phyloP scores from a whole-genome alignment of 2,113 vertebrate genomes.

The Vidua chalybeata region DNA sequence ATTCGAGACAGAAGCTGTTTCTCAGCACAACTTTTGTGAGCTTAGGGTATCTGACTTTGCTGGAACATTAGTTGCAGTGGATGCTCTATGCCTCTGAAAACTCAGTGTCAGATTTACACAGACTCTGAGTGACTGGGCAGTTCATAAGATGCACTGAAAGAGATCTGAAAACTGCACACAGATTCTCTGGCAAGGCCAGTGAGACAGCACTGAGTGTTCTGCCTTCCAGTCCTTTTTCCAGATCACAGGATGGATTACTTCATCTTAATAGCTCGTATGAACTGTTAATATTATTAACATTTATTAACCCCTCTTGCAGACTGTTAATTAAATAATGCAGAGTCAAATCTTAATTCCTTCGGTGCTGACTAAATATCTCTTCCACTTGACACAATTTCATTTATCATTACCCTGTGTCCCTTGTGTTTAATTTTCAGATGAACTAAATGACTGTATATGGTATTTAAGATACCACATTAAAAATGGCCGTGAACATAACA shows the following conservation, averaged over 20 bases:
- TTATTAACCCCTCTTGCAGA: slow-evolving; percentile 35
- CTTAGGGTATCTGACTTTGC: not conserved
- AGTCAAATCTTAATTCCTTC: slow-evolving; percentile 41
- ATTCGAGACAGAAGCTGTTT: not conserved
- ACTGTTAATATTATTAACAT: slow-evolving; percentile 43
- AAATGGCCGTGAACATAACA: not conserved
- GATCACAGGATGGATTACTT: not conserved
- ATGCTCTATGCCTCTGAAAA: not conserved
- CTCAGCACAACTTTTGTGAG: not conserved
- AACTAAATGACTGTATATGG: not conserved
- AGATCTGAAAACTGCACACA: not conserved
- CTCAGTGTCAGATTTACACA: not conserved
- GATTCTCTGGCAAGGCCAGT: not conserved
- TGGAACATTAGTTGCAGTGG: not conserved
- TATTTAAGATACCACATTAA: not conserved
- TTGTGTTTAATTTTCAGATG: slow-evolving; percentile 45
- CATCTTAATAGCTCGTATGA: not conserved
- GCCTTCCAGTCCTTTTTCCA: not conserved
- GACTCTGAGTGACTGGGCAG: not conserved
- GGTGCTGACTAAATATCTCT: slow-evolving; percentile 26
- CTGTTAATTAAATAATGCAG: slow-evolving; percentile 45
- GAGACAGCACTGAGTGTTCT: not conserved
- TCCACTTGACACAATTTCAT: slow-evolving; percentile 42
- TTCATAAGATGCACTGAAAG: not conserved
- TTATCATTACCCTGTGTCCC: slow-evolving; percentile 15